A percentile compares a stretch with the other conserved stretches of the same genome.
These are phyloP conservation scores for Columbina picui DNA, from an alignment of 2,113 vertebrate species.

Conservation along the genomic window DNA sequence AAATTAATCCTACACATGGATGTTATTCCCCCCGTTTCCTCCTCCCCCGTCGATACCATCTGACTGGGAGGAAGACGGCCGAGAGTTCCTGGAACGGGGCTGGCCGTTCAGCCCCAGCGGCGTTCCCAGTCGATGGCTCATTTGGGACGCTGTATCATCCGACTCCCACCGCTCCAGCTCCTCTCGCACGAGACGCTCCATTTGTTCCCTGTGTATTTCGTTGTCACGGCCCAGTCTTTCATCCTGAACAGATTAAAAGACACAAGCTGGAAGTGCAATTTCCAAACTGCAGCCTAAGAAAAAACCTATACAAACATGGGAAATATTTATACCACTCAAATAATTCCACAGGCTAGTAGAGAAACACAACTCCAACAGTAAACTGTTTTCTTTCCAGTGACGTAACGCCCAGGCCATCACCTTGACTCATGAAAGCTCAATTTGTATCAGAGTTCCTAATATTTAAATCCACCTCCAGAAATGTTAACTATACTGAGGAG, in stretches of 20 bases:
- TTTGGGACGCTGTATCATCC: constrained; percentile 86
- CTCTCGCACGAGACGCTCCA: constrained; percentile 91
- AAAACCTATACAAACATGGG: background rate
- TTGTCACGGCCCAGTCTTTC: constrained; percentile 87
- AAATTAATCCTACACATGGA: constrained; percentile 73
- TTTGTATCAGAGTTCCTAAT: background rate
- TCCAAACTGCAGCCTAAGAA: background rate
- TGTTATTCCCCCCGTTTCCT: constrained; percentile 36
- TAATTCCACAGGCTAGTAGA: background rate
- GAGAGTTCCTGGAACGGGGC: constrained; percentile 76
- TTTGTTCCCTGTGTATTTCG: constrained; percentile 89
- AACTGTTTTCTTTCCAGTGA: background rate
- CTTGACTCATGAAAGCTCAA: background rate
- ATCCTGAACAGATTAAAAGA: constrained; percentile 74
- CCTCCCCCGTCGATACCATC: constrained; percentile 80
- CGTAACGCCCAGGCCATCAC: background rate
- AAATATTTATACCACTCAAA: background rate
- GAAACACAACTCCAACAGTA: background rate
- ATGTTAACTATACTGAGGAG: background rate
- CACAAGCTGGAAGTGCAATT: background rate
- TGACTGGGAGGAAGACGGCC: constrained; percentile 88
- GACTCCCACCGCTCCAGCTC: constrained; percentile 95
- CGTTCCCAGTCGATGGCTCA: constrained; percentile 82
- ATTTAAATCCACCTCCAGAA: background rate
- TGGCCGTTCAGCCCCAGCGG: constrained; percentile 73